Percentiles rank a stretch among this genome's conserved stretches.
phyloP scores from a whole-genome alignment of 37 sponge, comb jelly and placozoan genomes.

The Ephydatia muelleri region DNA sequence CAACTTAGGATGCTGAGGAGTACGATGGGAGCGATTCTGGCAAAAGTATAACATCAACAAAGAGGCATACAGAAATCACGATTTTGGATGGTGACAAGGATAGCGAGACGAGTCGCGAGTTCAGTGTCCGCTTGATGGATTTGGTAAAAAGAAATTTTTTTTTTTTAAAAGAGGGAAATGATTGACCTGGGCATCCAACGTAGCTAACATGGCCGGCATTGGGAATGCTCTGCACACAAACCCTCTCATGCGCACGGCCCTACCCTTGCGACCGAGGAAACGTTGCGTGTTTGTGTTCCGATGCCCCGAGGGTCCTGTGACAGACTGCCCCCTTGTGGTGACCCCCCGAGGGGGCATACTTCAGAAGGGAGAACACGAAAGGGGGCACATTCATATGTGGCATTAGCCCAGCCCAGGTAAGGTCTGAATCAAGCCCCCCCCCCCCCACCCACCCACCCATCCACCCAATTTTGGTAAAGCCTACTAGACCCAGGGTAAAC shows the following conservation, averaged over 20 bases:
- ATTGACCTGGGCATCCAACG: conserved; percentile 71
- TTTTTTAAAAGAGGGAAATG: too few relatives aligned
- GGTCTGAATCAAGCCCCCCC: neutral
- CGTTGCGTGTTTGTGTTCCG: conserved; percentile 78
- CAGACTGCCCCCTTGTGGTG: conserved; percentile 49
- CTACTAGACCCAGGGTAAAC: too few relatives aligned
- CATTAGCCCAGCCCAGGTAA: conserved; percentile 38
- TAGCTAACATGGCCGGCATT: conserved; percentile 77
- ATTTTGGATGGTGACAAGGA: too few relatives aligned
- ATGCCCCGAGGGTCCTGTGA: conserved; percentile 49
- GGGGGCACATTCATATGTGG: conserved; percentile 61
- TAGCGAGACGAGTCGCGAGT: too few relatives aligned
- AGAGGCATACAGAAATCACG: too few relatives aligned
- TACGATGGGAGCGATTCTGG: too few relatives aligned
- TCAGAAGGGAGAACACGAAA: conserved; percentile 37
- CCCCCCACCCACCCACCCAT: too few relatives aligned
- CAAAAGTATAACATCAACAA: too few relatives aligned
- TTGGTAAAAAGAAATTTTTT: too few relatives aligned
- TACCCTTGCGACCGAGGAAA: conserved; percentile 78
- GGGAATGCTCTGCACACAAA: conserved; percentile 44
- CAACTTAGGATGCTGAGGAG: too few relatives aligned
- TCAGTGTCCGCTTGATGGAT: too few relatives aligned
- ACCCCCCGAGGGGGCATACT: conserved; percentile 58
- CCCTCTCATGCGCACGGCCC: conserved; percentile 38
- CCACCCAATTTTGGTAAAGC: too few relatives aligned